phyloP scores from a whole-genome alignment of 2,113 vertebrate genomes.

The Xenus cinereus region DNA sequence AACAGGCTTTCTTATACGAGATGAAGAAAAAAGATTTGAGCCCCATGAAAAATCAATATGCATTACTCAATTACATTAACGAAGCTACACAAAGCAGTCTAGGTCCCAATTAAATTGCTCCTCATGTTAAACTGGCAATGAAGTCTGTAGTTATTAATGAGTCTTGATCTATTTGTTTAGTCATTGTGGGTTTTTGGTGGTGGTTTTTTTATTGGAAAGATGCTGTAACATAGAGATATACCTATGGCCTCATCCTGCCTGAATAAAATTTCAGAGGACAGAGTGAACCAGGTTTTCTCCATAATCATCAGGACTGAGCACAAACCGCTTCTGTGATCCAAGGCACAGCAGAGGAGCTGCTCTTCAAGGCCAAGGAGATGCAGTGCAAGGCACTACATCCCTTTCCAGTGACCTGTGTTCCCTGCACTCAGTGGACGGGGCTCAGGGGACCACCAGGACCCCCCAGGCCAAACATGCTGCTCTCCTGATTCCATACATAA shows the following conservation, averaged over 20 bases:
- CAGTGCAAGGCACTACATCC: neutral
- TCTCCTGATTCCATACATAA: neutral
- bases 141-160: slow-evolving; percentile 61
- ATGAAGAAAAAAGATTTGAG: slow-evolving; percentile 73
- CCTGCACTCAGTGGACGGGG: fast-evolving
- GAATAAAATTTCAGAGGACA: neutral
- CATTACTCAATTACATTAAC: slow-evolving; percentile 77
- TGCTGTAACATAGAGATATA: neutral
- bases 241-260: neutral
- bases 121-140: slow-evolving; percentile 57
- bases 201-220: neutral
- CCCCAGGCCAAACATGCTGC: neutral
- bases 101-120: slow-evolving; percentile 68
- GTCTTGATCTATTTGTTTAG: slow-evolving; percentile 44
- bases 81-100: slow-evolving; percentile 67
- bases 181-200: neutral
- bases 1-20: slow-evolving; percentile 66
- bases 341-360: neutral
- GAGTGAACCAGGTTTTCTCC: neutral
- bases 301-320: neutral
- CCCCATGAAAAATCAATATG: slow-evolving; percentile 76
- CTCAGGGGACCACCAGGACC: neutral
- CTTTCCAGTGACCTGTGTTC: neutral
- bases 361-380: neutral
- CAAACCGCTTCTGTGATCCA: neutral